These are phyloP conservation scores for Caenorhabditis sinica DNA, from an alignment of 2,888 invertebrate genomes.

Conservation along the genomic window DNA sequence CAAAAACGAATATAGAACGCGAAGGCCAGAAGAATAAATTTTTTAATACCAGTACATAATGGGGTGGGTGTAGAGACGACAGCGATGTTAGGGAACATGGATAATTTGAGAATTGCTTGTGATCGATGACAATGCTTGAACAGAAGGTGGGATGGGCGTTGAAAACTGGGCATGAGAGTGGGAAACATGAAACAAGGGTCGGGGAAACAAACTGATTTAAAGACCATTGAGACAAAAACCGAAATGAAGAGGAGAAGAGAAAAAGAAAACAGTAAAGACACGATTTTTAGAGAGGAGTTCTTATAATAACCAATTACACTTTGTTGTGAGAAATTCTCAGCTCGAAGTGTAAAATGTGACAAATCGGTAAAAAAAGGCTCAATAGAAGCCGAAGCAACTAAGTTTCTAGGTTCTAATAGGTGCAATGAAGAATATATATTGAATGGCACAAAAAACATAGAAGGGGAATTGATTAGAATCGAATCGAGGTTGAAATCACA, in stretches of 20 bases:
- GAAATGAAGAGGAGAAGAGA: background rate
- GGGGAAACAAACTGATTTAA: conserved; percentile 24
- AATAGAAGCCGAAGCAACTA: background rate
- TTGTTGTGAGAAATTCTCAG: conserved; percentile 33
- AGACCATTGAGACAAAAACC: conserved; percentile 5
- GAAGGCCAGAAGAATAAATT: conserved; percentile 9
- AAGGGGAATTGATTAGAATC: conserved; percentile 45
- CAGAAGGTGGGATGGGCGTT: conserved; percentile 8
- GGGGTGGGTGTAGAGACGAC: conserved; percentile 16
- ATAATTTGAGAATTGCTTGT: conserved; percentile 41
- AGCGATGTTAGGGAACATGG: conserved; percentile 32
- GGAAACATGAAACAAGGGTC: conserved; percentile 6
- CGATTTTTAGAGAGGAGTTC: background rate
- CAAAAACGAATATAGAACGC: background rate
- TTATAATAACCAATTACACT: conserved; percentile 6
- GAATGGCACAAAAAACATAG: conserved; percentile 18
- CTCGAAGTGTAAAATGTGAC: background rate
- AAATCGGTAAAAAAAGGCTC: background rate
- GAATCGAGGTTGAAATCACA: conserved; percentile 48
- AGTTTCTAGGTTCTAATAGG: background rate
- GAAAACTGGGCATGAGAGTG: conserved; percentile 32
- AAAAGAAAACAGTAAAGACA: background rate
- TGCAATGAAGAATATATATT: background rate
- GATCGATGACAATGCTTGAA: conserved; percentile 47
- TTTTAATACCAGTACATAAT: conserved; percentile 52